Evolutionary conservation across 2,113 vertebrate species (phyloP), one percentile per base, ranked within the genome.

Genomic region (Alosa alosa): DNA sequence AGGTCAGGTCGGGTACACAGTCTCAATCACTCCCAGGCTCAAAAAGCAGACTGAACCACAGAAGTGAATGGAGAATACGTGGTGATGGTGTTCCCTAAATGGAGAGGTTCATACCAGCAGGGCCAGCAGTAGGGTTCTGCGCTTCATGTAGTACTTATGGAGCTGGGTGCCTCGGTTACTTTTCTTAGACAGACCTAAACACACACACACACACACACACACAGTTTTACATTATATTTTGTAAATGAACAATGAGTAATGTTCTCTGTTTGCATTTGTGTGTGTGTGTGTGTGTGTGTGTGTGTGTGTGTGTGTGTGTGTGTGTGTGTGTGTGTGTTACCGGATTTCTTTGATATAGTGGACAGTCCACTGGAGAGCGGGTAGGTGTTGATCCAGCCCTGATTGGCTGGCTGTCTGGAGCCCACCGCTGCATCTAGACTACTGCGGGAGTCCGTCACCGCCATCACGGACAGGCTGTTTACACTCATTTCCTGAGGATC

Each of bases 311-410:
- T 52, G 75, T 47, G 50, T 64, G 47, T 81, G 9, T 39, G 31
- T 18, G 15, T 50, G 31, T 55, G 8, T 55, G 68, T 36, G 50
- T 25, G 83, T 64, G 9, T 86, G 82, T 81, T 60, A 99, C 98
- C 98, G 90, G 98, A 99, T 92, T 99, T 99, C 93, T 99, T 99
- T 90, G 98, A 99, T 90, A 99, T 96, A 15, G 98, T 99, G 13
- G 98, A 99, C 96, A 98, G 97, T 92, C 97, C 97, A 10, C 98
- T 99, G 90, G 98, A 99, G 87, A 99, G 94, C 0, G 97, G 97
- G 84, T 98, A 99, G 1, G 98, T 99, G 89, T 99, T 99, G 92
- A 99, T 99, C 98, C 98, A 99, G 50, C 98, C 98, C 89, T 99
- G 98, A 0, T 96, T 93, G 47, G 95, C 96, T 90, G 97, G 98